Percentiles rank a stretch among this genome's conserved stretches.
These are phyloP conservation scores for Sarotherodon lohbergeri DNA, from an alignment of 2,113 vertebrate species.

Conservation along the genomic window DNA sequence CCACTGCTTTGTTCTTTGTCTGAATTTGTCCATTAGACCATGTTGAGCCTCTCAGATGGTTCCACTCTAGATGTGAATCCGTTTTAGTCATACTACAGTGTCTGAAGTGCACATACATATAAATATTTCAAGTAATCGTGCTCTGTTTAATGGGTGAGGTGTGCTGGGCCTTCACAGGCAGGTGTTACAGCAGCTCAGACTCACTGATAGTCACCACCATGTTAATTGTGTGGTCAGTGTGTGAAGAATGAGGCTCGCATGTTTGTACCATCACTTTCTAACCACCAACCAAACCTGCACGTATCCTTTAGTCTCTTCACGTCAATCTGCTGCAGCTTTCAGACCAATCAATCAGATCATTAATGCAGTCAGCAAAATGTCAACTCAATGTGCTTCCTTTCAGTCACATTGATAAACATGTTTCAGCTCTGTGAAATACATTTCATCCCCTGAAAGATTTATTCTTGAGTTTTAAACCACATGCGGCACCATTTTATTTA, in stretches of 20 bases:
- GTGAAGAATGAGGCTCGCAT: conserved; percentile 34
- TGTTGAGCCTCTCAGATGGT: background rate
- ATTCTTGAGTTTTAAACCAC: background rate
- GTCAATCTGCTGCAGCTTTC: background rate
- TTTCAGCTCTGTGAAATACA: background rate
- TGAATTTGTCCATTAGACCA: background rate
- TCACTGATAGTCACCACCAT: background rate
- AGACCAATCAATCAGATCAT: background rate
- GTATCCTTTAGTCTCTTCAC: background rate
- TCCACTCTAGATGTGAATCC: background rate
- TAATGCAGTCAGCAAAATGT: background rate
- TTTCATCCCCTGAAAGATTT: background rate
- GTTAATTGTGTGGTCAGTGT: conserved; percentile 21
- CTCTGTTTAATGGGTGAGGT: background rate
- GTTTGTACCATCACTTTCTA: background rate
- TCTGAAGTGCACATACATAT: background rate
- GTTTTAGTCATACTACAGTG: background rate
- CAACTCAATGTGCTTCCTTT: background rate
- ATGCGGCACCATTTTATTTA: background rate
- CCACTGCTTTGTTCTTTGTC: background rate
- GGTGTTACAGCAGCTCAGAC: background rate
- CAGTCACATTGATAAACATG: background rate
- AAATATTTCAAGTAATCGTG: background rate
- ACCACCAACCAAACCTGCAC: background rate
- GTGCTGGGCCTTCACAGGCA: background rate